Evolutionary conservation across 2,113 vertebrate species (phyloP), one percentile per base, ranked within the genome.

Genomic region (Falcunculus frontatus): DNA sequence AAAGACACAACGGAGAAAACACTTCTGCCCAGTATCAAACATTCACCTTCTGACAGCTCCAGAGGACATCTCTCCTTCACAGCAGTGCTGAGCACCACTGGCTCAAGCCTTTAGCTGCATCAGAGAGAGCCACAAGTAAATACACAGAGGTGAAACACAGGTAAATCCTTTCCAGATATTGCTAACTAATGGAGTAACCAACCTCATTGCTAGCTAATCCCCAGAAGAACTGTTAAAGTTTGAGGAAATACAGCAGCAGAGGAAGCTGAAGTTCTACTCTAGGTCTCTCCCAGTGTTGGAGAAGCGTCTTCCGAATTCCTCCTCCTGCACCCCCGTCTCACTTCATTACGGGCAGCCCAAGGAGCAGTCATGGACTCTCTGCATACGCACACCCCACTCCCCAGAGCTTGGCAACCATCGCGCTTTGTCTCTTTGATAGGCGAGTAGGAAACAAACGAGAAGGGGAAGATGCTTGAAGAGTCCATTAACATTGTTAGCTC

Each of bases 401-500:
- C 96, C 91, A 97, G 98, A 98, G 97, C 97, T 96, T 93, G 96
- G 92, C 94, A 97, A 95, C 94, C 93, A 94, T 64, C 96, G 79
- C 82, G 27, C 96, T 97, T 97, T 97, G 95, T 97, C 97, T 98
- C 76, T 95, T 97, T 98, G 97, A 98, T 98, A 85, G 98, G 96
- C 97, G 94, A 85, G 94, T 91, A 82, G 96, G 97, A 98, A 98
- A 98, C 97, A 98, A 98, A 98, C 96, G 98, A 98, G 98, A 93
- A 97, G 94, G 78, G 98, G 95, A 96, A 95, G 97, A 96, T 96
- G 92, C 96, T 97, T 98, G 97, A 98, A 94, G 96, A 94, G 95
- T 98, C 98, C 97, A 98, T 98, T 98, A 98, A 97, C 97, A 96
- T 95, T 80, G 97, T 96, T 97, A 97, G 97, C 97, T 95, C 95